phyloP scores from a whole-genome alignment of 1,140 invertebrate species.

The Eupristina koningsbergeri region DNA sequence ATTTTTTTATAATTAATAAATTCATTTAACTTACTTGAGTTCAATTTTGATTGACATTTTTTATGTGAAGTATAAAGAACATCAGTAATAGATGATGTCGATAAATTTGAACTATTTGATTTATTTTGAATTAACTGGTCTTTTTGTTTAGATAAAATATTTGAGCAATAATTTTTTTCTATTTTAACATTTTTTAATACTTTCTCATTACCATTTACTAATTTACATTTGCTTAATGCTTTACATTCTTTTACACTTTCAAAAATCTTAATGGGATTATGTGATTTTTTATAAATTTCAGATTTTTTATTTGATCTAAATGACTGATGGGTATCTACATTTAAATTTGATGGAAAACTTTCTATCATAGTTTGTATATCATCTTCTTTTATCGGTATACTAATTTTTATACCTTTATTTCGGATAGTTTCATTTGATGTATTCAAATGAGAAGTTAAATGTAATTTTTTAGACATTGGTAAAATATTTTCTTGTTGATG shows the following conservation, averaged over 20 bases:
- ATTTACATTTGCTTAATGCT: constrained; percentile 16
- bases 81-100: constrained; percentile 47
- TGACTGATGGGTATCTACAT: constrained; percentile 58
- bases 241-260: constrained; percentile 38
- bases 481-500: constrained; percentile 34
- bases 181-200: constrained; percentile 4
- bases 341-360: constrained; percentile 62
- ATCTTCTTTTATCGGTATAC: constrained; percentile 64
- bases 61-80: constrained; percentile 55
- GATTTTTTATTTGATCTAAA: constrained; percentile 18
- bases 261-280: constrained; percentile 27
- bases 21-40: constrained; percentile 43
- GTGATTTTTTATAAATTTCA: constrained; percentile 9
- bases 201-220: constrained; percentile 12
- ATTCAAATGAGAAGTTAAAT: constrained; percentile 32
- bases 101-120: constrained; percentile 56
- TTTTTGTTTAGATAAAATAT: constrained; percentile 64
- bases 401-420: constrained; percentile 53
- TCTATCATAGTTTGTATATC: constrained; percentile 71
- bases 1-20: neutral
- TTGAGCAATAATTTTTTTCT: constrained; percentile 58
- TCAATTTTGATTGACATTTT: constrained; percentile 52
- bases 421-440: constrained; percentile 49
- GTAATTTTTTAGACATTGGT: constrained; percentile 37
- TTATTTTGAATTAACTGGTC: constrained; percentile 59